Evolutionary conservation across 2,888 invertebrate species (phyloP).

Genomic region (Plutella xylostella): DNA sequence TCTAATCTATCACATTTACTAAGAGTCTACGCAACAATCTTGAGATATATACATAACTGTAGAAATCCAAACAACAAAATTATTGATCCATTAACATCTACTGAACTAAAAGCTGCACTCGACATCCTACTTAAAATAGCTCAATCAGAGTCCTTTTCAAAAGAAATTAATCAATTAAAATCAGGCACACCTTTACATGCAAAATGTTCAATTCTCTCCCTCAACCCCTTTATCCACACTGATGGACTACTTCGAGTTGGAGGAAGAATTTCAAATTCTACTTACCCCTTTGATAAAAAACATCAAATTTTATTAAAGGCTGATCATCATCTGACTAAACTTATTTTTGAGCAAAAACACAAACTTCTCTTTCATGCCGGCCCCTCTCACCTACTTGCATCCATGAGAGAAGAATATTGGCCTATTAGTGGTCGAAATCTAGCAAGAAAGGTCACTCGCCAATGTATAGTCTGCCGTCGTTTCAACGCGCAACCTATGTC

Average conservation of each 20-base stretch:
- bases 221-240: conserved; percentile 11
- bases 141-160: no score
- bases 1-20: no score
- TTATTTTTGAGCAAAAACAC: neutral
- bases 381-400: neutral
- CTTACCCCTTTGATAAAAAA: conserved; percentile 2
- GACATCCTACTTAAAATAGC: no score
- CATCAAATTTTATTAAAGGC: conserved; percentile 1
- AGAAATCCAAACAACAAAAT: no score
- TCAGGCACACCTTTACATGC: no score
- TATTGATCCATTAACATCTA: no score
- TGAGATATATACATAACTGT: no score
- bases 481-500: no score
- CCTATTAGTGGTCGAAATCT: no score
- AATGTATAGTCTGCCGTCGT: neutral
- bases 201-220: neutral
- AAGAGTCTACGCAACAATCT: no score
- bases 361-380: neutral
- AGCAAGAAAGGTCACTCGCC: neutral
- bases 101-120: no score
- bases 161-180: no score
- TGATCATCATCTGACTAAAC: neutral
- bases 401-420: neutral
- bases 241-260: conserved; percentile 7
- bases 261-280: conserved; percentile 8